Evolutionary conservation across 1,140 invertebrate genomes (phyloP), one percentile per base, ranked within the genome.

Genomic region (Saxidomus purpurata): DNA sequence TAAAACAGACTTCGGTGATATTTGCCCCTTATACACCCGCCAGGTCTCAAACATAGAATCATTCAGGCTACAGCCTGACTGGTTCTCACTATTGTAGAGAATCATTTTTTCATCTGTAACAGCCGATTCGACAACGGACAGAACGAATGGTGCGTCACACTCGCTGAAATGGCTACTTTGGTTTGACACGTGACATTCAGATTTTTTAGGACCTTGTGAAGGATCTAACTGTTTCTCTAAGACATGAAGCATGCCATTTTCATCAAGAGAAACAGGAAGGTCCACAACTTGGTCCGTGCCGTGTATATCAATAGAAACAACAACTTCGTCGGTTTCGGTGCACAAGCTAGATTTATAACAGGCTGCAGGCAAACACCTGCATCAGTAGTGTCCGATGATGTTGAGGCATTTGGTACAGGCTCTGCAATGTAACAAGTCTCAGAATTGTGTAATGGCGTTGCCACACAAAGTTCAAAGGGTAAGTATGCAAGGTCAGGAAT

Each of bases 401-500:
- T n/a, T n/a, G 52, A 55, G 3, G 52, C 3, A 55, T 22, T 55
- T 13, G 52, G 6, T 11, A 55, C 22, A n/a, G 52, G 22, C 52
- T 55, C 9, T 13, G 2, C 52, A 55, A 15, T 55, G 52, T n/a
- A n/a, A n/a, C n/a, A 19, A 55, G 13, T 2, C 52, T 55, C 22
- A 55, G 25, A 25, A 63, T 63, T 25, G 3, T 55, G 15, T 63
- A 63, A 28, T 25, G 59, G 59, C 25, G 59, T 63, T 4, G 59
- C 59, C 25, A 63, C 25, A n/a, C n/a, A 59, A 19, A 82, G 34
- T 1, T 87, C 49, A 43, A 17, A 40, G 31, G 84, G 84, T 22
- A 31, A 9, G 40, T 77, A 87, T 0, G 71, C 84, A 9, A 40
- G 52, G 31, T 87, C 34, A 25, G 84, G 84, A 47, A 87, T 87